Base-by-base conservation (phyloP, 2,888 invertebrate genomes). In the Hyalella azteca region DNA sequence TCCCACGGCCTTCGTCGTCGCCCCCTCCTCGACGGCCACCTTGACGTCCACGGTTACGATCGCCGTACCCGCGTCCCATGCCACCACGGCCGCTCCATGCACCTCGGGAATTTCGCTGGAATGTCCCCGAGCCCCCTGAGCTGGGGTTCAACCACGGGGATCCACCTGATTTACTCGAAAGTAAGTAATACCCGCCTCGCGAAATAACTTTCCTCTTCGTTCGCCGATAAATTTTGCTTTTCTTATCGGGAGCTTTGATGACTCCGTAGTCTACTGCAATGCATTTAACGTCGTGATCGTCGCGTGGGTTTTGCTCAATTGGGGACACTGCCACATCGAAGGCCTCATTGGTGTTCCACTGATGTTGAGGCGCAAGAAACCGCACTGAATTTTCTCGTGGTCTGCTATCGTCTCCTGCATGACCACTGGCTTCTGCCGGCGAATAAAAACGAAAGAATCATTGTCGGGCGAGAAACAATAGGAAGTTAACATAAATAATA, bases 161-260 rank as follows among this genome's bases (percentile, higher is more conserved):
- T n/a, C 50, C 45, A 19, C 22, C 13, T 36, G 32, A 36, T 54
- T 78, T 78, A 29, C 50, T 78, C 39, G 36, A 36, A 50, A 78
- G 49, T 19, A 78, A 39, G 36, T 78, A 78, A 39, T 54, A 54
- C 3, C 78, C 78, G 15, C 78, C 78, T 9, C 78, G 22, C 15
- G 78, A 54, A 29, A 78, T 78, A 1, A 78, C 78, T 50, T 78
- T 78, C 39, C 78, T 41, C 54, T 78, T 78, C 3, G 26, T 39
- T 36, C 78, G 22, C 19, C 36, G 66, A 36, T 11, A 15, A 45
- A 45, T 9, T 45, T 45, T 15, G 15, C 45, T 15, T 15, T 9
- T 45, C n/a, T n/a, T n/a, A n/a, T n/a, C n/a, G n/a, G n/a, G n/a
- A 15, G 9, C 45, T 45, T 15, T 15, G 15, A 11, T 45, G 15